Percentiles rank a stretch among this genome's conserved stretches.
These are phyloP conservation scores for Rhynchopsitta pachyrhyncha DNA, from an alignment of 2,113 vertebrate species.

Conservation along the genomic window DNA sequence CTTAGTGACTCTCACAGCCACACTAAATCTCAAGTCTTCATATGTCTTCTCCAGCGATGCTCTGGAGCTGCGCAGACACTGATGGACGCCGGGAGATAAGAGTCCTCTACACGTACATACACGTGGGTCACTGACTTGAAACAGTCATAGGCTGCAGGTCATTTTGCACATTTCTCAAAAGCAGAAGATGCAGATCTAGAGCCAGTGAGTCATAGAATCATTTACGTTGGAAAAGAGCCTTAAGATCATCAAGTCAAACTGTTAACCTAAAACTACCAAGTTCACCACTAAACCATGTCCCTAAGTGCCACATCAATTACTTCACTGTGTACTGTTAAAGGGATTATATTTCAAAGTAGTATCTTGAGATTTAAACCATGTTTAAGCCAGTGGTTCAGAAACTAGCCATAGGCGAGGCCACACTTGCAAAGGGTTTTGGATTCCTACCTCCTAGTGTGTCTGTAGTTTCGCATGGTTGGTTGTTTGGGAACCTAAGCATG, in stretches of 20 bases:
- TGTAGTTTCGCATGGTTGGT: background rate
- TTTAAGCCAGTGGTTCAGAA: background rate
- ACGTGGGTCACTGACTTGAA: background rate
- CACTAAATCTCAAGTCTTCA: background rate
- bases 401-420: background rate
- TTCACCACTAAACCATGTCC: background rate
- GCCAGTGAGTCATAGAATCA: background rate
- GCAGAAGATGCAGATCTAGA: background rate
- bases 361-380: background rate
- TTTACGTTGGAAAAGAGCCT: background rate
- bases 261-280: background rate
- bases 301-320: fast-evolving
- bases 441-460: background rate
- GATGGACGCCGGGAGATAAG: background rate
- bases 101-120: background rate
- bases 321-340: background rate
- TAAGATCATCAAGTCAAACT: background rate
- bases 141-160: background rate
- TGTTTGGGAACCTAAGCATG: background rate
- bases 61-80: background rate
- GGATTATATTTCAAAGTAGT: background rate
- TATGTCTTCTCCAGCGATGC: background rate
- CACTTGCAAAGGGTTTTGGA: background rate
- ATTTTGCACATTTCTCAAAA: background rate
- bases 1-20: background rate